phyloP scores from a whole-genome alignment of 2,113 vertebrate genomes.

The Ptilorrhoa leucosticta region DNA sequence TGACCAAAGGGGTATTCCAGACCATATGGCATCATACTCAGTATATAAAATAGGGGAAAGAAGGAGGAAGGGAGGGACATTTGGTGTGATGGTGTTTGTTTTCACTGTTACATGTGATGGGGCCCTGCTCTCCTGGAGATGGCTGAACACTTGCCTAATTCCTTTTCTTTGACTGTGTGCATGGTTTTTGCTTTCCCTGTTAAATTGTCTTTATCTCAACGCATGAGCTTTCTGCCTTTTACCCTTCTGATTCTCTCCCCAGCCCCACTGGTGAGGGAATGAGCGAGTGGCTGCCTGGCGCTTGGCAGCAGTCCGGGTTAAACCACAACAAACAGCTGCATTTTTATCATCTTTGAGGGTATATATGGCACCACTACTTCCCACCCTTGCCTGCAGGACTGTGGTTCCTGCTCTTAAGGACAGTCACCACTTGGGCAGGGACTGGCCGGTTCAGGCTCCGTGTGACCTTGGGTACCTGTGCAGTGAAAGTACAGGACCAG shows the following conservation, averaged over 20 bases:
- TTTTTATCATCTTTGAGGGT: background rate
- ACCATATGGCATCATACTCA: background rate
- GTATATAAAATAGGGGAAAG: too few relatives aligned
- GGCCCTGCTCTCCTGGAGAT: too few relatives aligned
- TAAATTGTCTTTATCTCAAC: background rate
- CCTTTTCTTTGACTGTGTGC: background rate
- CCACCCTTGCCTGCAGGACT: background rate
- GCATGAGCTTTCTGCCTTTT: background rate
- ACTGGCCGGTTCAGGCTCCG: accelerated
- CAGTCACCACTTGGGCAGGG: background rate
- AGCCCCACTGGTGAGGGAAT: background rate
- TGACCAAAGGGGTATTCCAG: background rate
- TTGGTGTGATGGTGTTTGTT: background rate
- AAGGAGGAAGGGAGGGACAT: background rate
- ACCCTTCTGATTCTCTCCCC: background rate
- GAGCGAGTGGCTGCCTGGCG: accelerated
- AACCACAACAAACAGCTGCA: background rate
- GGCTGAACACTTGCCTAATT: background rate
- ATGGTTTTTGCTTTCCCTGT: background rate
- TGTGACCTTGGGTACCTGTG: background rate
- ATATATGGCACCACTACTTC: background rate
- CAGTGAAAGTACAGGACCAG: background rate
- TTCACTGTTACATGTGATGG: background rate
- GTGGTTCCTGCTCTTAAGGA: background rate
- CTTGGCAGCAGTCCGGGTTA: background rate